Evolutionary conservation across 1,140 invertebrate genomes (phyloP).

Genomic region (Anoplophora glabripennis): DNA sequence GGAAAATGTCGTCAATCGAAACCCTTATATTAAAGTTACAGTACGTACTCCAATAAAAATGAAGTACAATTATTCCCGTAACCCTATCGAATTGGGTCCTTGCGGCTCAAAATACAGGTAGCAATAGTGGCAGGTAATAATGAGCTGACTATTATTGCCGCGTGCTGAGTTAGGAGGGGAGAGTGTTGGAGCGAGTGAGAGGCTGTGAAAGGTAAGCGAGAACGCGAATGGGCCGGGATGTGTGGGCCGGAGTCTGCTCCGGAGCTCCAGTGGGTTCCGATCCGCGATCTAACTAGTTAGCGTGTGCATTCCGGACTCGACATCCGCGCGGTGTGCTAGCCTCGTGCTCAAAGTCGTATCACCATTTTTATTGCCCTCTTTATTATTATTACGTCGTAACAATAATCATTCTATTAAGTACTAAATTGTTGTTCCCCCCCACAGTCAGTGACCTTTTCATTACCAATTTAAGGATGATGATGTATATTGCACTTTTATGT

Average conservation of each 20-base stretch:
- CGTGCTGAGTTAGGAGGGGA: slow-evolving; percentile 29
- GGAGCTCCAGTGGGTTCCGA: slow-evolving; percentile 47
- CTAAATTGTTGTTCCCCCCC: slow-evolving; percentile 20
- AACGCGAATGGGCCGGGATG: slow-evolving; percentile 48
- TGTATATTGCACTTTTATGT: slow-evolving; percentile 14
- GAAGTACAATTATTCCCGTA: slow-evolving; percentile 1
- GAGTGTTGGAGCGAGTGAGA: slow-evolving; percentile 27
- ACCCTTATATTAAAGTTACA: too few species aligned
- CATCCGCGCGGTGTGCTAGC: slow-evolving; percentile 41
- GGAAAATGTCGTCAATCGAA: too few species aligned
- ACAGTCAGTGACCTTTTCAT: slow-evolving; percentile 3
- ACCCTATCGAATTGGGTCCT: slow-evolving; percentile 26
- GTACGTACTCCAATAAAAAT: neutral
- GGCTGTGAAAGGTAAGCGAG: slow-evolving; percentile 32
- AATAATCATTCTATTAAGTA: slow-evolving; percentile 44
- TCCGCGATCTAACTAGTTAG: slow-evolving; percentile 45
- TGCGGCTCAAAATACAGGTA: slow-evolving; percentile 43
- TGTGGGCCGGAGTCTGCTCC: slow-evolving; percentile 47
- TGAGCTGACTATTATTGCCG: slow-evolving; percentile 45
- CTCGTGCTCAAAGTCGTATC: slow-evolving; percentile 27
- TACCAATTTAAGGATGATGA: slow-evolving; percentile 18
- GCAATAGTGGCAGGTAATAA: slow-evolving; percentile 42
- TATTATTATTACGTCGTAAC: slow-evolving; percentile 46
- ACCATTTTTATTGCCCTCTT: slow-evolving; percentile 39
- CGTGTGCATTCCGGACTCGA: slow-evolving; percentile 45